Evolutionary conservation across 2,888 invertebrate genomes (phyloP), one percentile per base, ranked within the genome.

Genomic region (Agrotis segetum): DNA sequence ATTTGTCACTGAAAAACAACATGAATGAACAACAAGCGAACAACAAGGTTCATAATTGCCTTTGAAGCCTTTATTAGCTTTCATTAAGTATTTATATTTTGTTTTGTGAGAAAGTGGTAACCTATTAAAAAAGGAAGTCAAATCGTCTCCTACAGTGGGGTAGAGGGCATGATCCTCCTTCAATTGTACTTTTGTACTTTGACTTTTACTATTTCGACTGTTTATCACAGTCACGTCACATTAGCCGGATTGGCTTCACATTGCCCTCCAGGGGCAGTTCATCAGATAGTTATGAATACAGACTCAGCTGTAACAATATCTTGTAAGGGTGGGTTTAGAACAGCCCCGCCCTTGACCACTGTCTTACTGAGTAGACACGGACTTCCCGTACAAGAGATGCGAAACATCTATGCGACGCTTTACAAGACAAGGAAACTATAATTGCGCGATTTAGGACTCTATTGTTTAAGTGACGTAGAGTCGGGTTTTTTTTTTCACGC

Each of bases 121-220:
- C 24, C 2, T 24, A 24, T 1, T 24, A 34, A 24, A 29, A 34
- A 34, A 14, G 24, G 59, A 24, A 61, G 81, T 75, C 77, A 56
- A 81, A 56, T 61, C 1, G 56, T 81, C 76, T 77, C 75, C 81
- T 55, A 1, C 77, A 81, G 77, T 67, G 52, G 63, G 55, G 47
- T 65, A 50, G 60, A 62, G 78, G 74, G 0, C 40, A 24, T 17
- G 14, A 29, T 13, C 59, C 75, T 62, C 62, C 24, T n/a, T 14
- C 16, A 5, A 24, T 19, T 61, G n/a, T 58, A 49, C 55, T 61
- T 62, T 40, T 47, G 44, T 46, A 62, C 58, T 55, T 59, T 13
- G 21, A n/a, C 40, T 40, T 40, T 40, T 40, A 71, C 47, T 11
- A 14, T 19, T 1, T 34, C 17, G 67, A 61, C 46, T 63, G 50